These are phyloP conservation scores for Pantherophis alleghaniensis DNA, from an alignment of 2,797 vertebrate genomes.

Conservation along the genomic window DNA sequence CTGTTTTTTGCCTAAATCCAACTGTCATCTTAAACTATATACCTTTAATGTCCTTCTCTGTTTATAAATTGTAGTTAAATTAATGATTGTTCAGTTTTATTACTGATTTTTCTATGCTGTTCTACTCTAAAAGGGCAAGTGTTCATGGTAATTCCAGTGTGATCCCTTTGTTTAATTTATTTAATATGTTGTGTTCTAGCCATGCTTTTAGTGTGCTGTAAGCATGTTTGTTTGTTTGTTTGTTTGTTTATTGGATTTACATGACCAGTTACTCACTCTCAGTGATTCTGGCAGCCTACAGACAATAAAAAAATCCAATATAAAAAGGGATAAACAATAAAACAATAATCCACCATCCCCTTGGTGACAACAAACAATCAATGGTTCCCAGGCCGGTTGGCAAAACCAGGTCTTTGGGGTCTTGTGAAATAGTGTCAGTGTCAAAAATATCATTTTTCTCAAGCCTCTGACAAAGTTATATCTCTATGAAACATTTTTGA, in stretches of 20 bases:
- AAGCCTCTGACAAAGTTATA: neutral
- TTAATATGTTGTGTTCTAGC: neutral
- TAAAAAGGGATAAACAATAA: neutral
- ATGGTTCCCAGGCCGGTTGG: neutral
- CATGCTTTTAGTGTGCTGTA: neutral
- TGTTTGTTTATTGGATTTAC: neutral
- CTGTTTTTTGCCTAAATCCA: neutral
- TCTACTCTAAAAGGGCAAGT: neutral
- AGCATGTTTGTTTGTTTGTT: neutral
- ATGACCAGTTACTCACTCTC: neutral
- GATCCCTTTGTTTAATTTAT: neutral
- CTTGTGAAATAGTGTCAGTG: neutral
- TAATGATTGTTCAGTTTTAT: neutral
- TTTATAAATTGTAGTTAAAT: neutral
- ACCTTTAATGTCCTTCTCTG: neutral
- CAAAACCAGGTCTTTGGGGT: neutral
- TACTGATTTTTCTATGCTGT: neutral
- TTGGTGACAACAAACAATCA: neutral
- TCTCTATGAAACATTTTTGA: neutral
- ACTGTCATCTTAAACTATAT: neutral
- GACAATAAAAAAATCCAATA: neutral
- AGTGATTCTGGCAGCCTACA: neutral
- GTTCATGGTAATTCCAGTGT: neutral
- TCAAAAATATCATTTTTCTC: neutral
- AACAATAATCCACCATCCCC: neutral